phyloP scores from a whole-genome alignment of 2,113 vertebrate species.

The Gymnobelideus leadbeateri region DNA sequence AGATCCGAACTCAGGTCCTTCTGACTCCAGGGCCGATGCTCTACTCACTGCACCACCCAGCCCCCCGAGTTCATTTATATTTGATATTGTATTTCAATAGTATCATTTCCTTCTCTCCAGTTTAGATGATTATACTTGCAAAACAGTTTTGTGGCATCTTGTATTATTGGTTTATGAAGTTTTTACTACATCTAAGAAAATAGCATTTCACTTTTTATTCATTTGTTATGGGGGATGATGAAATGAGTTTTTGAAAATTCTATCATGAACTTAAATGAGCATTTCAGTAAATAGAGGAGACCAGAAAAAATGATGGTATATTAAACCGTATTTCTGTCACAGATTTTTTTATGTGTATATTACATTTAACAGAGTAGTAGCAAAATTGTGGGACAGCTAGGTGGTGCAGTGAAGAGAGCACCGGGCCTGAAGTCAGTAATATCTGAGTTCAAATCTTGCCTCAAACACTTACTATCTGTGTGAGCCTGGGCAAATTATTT shows the following conservation, averaged over 20 bases:
- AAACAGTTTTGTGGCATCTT: neutral
- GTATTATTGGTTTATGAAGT: neutral
- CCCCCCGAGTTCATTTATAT: too few species aligned
- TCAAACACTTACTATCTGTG: too few species aligned
- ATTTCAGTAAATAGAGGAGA: neutral
- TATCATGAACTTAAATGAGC: neutral
- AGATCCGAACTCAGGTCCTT: too few species aligned
- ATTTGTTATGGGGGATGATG: slow-evolving; percentile 18
- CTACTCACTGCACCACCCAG: too few species aligned
- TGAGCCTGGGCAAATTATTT: too few species aligned
- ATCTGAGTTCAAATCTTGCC: too few species aligned
- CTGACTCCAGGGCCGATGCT: too few species aligned
- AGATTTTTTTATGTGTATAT: neutral
- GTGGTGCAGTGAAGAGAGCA: too few species aligned
- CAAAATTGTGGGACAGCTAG: too few species aligned
- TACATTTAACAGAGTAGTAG: too few species aligned
- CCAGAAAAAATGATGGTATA: too few species aligned
- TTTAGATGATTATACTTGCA: neutral
- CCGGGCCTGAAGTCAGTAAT: too few species aligned
- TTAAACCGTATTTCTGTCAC: neutral
- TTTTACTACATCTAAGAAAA: neutral
- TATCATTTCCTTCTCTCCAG: neutral
- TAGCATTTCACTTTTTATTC: neutral
- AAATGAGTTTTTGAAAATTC: neutral
- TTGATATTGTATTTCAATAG: neutral